Conservation (phyloP, 92 coral and sea anemone genomes). For the Epizoanthus ramosus region DNA sequence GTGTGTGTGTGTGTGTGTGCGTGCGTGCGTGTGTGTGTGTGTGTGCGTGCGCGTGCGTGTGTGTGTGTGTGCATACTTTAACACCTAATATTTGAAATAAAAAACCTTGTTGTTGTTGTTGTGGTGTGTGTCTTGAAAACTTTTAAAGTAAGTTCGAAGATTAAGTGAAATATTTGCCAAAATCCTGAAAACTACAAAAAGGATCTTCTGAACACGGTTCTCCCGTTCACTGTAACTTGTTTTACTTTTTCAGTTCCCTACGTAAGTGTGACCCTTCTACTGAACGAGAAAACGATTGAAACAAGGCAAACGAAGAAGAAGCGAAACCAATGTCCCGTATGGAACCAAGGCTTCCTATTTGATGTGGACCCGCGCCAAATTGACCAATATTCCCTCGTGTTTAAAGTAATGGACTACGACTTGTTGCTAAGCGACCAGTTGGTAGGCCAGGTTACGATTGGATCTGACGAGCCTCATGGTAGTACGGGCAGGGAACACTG, state of each 20-base stretch:
- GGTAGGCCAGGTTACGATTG: constrained; percentile 77
- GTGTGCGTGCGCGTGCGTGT: too few species aligned
- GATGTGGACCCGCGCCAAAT: constrained; percentile 73
- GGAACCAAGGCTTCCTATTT: constrained; percentile 93
- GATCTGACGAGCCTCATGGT: constrained; percentile 67
- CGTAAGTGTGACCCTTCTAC: constrained; percentile 57
- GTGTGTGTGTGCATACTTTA: too few species aligned
- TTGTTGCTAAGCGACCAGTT: constrained; percentile 75
- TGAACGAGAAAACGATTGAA: constrained; percentile 67
- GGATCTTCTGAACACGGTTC: not conserved
- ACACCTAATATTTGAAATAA: too few species aligned
- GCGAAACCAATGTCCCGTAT: constrained; percentile 72
- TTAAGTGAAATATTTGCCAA: too few species aligned
- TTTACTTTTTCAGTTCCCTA: constrained; percentile 58
- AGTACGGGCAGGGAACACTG: constrained; percentile 84
- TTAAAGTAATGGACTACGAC: constrained; percentile 84
- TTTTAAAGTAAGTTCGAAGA: too few species aligned
- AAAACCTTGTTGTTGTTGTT: too few species aligned
- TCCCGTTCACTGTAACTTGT: not conserved
- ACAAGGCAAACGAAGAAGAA: constrained; percentile 77
- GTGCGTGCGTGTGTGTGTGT: too few species aligned
- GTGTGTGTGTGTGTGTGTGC: too few species aligned
- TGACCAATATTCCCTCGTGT: constrained; percentile 66
- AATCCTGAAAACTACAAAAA: too few species aligned
- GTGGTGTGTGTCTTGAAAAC: too few species aligned